These are phyloP conservation scores for Drosophila merina DNA, from an alignment of 2,888 invertebrate species.

Conservation along the genomic window DNA sequence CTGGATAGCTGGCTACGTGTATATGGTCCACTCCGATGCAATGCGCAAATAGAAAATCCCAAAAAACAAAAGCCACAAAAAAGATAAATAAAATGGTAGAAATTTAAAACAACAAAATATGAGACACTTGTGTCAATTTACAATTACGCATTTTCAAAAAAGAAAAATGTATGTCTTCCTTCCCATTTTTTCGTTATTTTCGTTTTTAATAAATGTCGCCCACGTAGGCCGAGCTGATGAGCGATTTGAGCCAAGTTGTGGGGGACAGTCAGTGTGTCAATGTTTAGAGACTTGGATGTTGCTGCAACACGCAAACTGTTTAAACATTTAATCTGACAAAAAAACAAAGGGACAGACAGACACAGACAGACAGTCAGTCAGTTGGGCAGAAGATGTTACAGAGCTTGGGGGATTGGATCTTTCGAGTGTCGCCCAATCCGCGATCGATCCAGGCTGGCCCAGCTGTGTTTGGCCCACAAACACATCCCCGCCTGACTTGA, in stretches of 20 bases:
- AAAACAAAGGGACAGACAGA: not conserved
- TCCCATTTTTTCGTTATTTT: constrained; percentile 5
- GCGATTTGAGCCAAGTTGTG: constrained; percentile 35
- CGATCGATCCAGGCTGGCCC: constrained; percentile 32
- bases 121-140: constrained; percentile 74
- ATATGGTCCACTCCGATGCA: constrained; percentile 61
- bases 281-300: constrained; percentile 70
- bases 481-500: constrained; percentile 53
- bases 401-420: constrained; percentile 7
- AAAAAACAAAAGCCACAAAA: constrained; percentile 47
- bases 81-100: constrained; percentile 40
- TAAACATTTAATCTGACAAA: constrained; percentile 74
- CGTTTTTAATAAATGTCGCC: constrained; percentile 66
- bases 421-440: constrained; percentile 27
- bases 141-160: constrained; percentile 68
- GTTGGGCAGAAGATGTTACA: constrained; percentile 70
- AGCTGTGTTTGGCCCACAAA: constrained; percentile 69
- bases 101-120: constrained; percentile 25
- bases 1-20: not conserved
- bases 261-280: constrained; percentile 57
- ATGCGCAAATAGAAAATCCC: constrained; percentile 77
- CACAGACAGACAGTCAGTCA: not conserved
- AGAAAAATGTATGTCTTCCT: constrained; percentile 23
- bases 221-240: constrained; percentile 60
- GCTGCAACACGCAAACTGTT: constrained; percentile 74